These are phyloP conservation scores for Exocentrus adspersus DNA, from an alignment of 2,888 invertebrate genomes.

Conservation along the genomic window DNA sequence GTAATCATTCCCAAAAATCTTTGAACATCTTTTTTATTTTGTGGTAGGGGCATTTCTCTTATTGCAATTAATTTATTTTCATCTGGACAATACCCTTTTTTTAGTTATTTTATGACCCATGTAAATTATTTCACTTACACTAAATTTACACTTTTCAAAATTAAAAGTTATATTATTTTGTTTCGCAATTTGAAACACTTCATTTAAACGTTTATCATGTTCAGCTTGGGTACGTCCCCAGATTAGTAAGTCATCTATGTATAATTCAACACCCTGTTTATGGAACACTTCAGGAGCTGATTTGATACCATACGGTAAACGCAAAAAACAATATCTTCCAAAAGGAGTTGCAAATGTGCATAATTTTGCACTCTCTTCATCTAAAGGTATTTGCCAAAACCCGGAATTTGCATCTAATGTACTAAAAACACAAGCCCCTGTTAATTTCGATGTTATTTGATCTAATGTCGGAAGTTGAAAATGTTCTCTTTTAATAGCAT, in stretches of 20 bases:
- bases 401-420: conserved; percentile 11
- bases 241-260: conserved; percentile 45
- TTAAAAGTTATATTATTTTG: conserved; percentile 40
- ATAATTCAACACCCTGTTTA: conserved; percentile 39
- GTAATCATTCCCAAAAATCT: conserved; percentile 30
- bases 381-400: conserved; percentile 3
- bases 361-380: conserved; percentile 1
- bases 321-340: conserved; percentile 7
- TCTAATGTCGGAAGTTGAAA: conserved; percentile 42
- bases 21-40: conserved; percentile 28
- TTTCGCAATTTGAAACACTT: conserved; percentile 33
- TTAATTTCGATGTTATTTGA: conserved; percentile 27
- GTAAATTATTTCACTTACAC: conserved; percentile 1
- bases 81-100: background rate
- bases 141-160: conserved; percentile 41
- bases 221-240: conserved; percentile 42
- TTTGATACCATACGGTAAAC: conserved; percentile 5
- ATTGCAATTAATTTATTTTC: conserved; percentile 27
- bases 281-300: background rate
- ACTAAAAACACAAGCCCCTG: background rate
- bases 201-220: conserved; percentile 27
- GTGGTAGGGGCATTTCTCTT: conserved; percentile 7
- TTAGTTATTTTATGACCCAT: conserved; percentile 15
- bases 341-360: background rate
- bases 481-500: conserved; percentile 38